Evolutionary conservation across 2,888 invertebrate genomes (phyloP).

Genomic region (Chalcis sispes): DNA sequence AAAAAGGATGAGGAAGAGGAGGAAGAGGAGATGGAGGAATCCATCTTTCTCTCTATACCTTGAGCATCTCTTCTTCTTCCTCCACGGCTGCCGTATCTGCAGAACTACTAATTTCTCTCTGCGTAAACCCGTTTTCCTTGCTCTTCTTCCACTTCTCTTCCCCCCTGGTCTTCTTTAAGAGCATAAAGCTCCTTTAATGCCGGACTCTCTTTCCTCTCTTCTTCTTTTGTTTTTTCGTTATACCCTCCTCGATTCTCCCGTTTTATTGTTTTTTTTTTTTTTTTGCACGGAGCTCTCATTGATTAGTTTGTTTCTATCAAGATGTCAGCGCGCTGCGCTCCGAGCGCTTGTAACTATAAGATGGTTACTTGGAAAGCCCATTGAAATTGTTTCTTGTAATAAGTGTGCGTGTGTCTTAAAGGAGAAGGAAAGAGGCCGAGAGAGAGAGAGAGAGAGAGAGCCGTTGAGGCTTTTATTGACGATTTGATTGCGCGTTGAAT

Average conservation of each 20-base stretch:
- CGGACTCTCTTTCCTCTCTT: background rate
- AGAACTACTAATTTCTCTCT: conserved; percentile 56
- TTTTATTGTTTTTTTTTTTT: background rate
- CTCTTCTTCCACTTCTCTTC: background rate
- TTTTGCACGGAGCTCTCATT: conserved; percentile 9
- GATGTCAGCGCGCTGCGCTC: background rate
- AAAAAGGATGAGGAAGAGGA: no score
- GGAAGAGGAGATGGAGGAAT: no score
- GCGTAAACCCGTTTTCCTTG: conserved; percentile 37
- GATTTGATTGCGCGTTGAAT: no score
- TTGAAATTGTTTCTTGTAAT: conserved; percentile 7
- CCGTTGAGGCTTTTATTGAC: no score
- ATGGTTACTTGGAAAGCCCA: background rate
- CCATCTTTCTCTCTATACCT: conserved; percentile 24
- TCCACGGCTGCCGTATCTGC: background rate
- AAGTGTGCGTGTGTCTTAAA: no score
- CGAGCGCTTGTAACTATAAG: background rate
- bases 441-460: no score
- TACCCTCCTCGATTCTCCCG: background rate
- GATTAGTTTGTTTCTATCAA: conserved; percentile 41
- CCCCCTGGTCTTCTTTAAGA: background rate
- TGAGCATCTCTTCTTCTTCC: no score
- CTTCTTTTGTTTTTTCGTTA: background rate
- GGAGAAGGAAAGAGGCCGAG: background rate
- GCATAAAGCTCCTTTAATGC: no score